Percentiles rank a stretch among this genome's conserved stretches.
These are phyloP conservation scores for Hemistola chrysoprasaria DNA, from an alignment of 2,888 invertebrate genomes.

Conservation along the genomic window DNA sequence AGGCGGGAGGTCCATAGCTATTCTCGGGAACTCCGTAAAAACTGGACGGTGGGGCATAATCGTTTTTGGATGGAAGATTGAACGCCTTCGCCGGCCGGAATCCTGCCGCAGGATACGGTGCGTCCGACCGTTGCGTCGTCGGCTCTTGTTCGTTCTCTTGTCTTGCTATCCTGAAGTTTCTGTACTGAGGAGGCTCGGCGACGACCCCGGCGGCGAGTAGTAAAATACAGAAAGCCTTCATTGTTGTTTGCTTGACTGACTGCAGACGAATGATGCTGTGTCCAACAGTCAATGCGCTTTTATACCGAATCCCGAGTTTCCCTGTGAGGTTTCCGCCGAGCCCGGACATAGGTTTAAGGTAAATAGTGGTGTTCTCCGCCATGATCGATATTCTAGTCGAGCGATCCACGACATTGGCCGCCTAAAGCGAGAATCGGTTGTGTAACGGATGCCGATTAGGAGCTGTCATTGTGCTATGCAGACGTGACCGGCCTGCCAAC, in stretches of 20 bases:
- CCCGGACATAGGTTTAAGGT: slow-evolving; percentile 61
- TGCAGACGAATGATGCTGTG: slow-evolving; percentile 68
- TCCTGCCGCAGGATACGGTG: slow-evolving; percentile 68
- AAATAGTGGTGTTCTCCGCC: slow-evolving; percentile 48
- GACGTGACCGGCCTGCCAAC: slow-evolving; percentile 56
- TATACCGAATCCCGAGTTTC: slow-evolving; percentile 57
- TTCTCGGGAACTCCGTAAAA: slow-evolving; percentile 66
- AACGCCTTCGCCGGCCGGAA: slow-evolving; percentile 61
- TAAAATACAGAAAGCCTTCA: slow-evolving; percentile 62
- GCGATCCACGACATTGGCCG: slow-evolving; percentile 73
- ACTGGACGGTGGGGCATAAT: slow-evolving; percentile 55
- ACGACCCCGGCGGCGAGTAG: slow-evolving; percentile 54
- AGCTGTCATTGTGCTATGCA: slow-evolving; percentile 65
- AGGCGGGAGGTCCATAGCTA: slow-evolving; percentile 67
- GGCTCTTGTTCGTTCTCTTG: slow-evolving; percentile 52
- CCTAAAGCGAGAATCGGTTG: slow-evolving; percentile 66
- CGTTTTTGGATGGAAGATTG: slow-evolving; percentile 60
- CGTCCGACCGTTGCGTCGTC: slow-evolving; percentile 37
- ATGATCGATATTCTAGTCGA: slow-evolving; percentile 69
- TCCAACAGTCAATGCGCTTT: slow-evolving; percentile 42
- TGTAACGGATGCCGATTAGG: slow-evolving; percentile 71
- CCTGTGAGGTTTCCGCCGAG: slow-evolving; percentile 58
- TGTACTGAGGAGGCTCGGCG: slow-evolving; percentile 63
- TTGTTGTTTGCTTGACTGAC: slow-evolving; percentile 57
- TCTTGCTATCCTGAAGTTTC: slow-evolving; percentile 53